Base-by-base conservation (phyloP, 92 coral and sea anemone genomes). In the Zoanthus sociatus region DNA sequence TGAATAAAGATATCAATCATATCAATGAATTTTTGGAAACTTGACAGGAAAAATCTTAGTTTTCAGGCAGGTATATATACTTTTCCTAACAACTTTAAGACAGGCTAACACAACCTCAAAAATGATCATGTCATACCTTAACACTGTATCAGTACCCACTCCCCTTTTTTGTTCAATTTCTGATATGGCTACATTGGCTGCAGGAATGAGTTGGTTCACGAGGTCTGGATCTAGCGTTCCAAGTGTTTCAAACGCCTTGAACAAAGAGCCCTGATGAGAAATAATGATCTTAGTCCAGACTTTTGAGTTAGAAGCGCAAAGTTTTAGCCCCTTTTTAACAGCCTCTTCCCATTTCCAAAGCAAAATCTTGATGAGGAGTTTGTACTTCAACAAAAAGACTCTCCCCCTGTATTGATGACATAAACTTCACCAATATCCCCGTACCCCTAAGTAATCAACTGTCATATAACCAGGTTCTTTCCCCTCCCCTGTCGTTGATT, bases 131-230 rank as follows among this genome's bases (percentile, higher is more conserved):
- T 6, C 93, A 60, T 58, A 92, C 94, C 99, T 90, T 32, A 97
- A 77, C 71, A 86, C 94, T 58, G 90, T 84, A 82, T 97, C 99
- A 63, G 91, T 83, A 45, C 99, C 99, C 60, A 97, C 99, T 42
- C 99, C 99, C 78, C 99, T 90, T 69, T 86, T 92, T 63, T 90
- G 93, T 82, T 97, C 99, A 74, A 91, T 93, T 51, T 89, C 94
- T 55, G 90, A 66, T 55, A 97, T 84, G 87, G 97, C 98, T 84
- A 94, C 91, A 76, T 92, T 90, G 67, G 93, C 87, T 20, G 88
- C 87, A 14, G 97, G 98, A 17, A 97, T 83, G 72, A 93, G 90
- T 53, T 85, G 91, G 46, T 89, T 60, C 5, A 97, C 54, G 64
- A 97, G 94, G 60, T 87, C 97, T 92, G 92, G 90, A 50, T 95